These are phyloP conservation scores for Drosophila pallidifrons DNA, from an alignment of 1,140 invertebrate species.

Conservation along the genomic window DNA sequence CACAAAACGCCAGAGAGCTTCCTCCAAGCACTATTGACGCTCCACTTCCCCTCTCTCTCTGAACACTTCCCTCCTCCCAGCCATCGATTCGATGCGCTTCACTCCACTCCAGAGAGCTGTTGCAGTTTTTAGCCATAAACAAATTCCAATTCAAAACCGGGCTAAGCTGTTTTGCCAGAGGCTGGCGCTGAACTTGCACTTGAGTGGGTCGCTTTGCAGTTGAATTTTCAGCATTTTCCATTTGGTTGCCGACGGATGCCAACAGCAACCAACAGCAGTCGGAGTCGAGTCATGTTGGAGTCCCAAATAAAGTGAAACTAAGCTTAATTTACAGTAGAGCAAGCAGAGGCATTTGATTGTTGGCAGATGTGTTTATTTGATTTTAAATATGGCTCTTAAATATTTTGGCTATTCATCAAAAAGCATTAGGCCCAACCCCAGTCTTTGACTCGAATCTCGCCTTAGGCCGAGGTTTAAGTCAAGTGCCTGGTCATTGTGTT, in stretches of 20 bases:
- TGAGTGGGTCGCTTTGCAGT: constrained; percentile 66
- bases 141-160: constrained; percentile 62
- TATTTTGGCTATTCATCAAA: constrained; percentile 76
- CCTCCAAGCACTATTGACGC: neutral
- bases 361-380: constrained; percentile 80
- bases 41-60: neutral
- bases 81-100: neutral
- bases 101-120: constrained; percentile 20
- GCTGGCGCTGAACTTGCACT: constrained; percentile 49
- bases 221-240: constrained; percentile 48
- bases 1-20: constrained; percentile 23
- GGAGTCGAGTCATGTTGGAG: constrained; percentile 8
- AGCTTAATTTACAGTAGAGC: constrained; percentile 79
- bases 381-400: constrained; percentile 82
- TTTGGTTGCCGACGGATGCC: constrained; percentile 46
- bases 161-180: constrained; percentile 67
- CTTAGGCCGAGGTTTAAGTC: constrained; percentile 11
- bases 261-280: neutral
- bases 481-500: constrained; percentile 53
- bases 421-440: constrained; percentile 49
- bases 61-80: neutral
- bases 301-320: constrained; percentile 76
- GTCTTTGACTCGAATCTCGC: neutral
- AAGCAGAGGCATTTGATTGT: constrained; percentile 71
- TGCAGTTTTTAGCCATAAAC: constrained; percentile 70